These are phyloP conservation scores for Heliangelus exortis DNA, from an alignment of 2,797 vertebrate species.

Conservation along the genomic window DNA sequence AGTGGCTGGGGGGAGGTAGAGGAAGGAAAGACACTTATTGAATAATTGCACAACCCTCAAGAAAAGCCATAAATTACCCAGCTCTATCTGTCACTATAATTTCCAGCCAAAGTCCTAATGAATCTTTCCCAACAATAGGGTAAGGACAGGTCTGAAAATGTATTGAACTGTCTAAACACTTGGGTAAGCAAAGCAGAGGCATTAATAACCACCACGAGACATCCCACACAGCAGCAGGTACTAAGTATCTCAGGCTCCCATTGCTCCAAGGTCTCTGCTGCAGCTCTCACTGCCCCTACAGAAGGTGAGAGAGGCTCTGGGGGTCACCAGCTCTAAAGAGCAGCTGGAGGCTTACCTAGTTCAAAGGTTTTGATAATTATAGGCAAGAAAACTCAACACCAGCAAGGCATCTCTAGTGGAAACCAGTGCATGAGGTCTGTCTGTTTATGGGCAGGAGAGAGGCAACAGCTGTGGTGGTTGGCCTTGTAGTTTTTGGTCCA, in stretches of 20 bases:
- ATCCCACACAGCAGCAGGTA: neutral
- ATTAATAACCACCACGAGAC: slow-evolving; percentile 61
- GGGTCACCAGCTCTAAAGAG: neutral
- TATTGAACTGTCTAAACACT: slow-evolving; percentile 73
- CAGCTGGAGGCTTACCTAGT: neutral
- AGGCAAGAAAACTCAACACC: neutral
- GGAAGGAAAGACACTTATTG: slow-evolving; percentile 74
- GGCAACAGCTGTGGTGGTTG: neutral
- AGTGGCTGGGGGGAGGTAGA: slow-evolving; percentile 55
- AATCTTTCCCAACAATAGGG: slow-evolving; percentile 76
- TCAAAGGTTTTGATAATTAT: neutral
- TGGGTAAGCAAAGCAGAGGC: slow-evolving; percentile 67
- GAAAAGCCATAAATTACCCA: slow-evolving; percentile 73
- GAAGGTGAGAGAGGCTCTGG: rapidly evolving
- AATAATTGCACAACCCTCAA: slow-evolving; percentile 72
- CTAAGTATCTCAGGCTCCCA: neutral
- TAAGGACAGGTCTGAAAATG: slow-evolving; percentile 70
- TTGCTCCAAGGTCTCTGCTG: neutral
- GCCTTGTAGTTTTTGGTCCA: neutral
- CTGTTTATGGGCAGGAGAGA: neutral
- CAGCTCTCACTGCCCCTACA: neutral
- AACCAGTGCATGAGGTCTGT: rapidly evolving
- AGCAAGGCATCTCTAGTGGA: neutral
- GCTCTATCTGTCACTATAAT: slow-evolving; percentile 72
- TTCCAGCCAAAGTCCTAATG: slow-evolving; percentile 73